Evolutionary conservation across 2,797 vertebrate genomes (phyloP), one percentile per base, ranked within the genome.

Genomic region (Strix occidentalis): DNA sequence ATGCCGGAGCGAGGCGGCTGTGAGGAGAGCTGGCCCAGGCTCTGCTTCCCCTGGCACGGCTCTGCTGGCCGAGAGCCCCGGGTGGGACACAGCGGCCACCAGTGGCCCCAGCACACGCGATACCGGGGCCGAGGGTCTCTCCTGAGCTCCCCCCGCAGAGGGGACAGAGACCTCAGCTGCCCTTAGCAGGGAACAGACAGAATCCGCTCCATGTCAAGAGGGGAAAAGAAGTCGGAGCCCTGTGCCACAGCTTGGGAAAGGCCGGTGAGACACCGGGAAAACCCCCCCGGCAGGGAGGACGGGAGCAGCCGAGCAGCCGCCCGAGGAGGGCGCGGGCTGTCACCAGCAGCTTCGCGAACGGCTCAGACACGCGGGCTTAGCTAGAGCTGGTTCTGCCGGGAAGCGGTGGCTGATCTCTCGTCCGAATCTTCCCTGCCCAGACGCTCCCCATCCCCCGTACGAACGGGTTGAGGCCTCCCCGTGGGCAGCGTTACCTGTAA

Each of bases 401-500:
- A 54, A 29, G 56, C 0, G 13, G 64, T 10, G 6, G 26, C 65
- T 57, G 54, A 70, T 39, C 71, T 63, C 87, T 16, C 15, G 18
- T 23, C 46, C 78, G 29, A 16, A 29, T 5, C 18, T 18, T 39
- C 43, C 70, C 21, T 7, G 0, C 70, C 78, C 74, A n/a, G 56
- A 19, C 7, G 43, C 61, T 43, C 56, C 54, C 75, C 16, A 65
- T 43, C 8, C 58, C 37, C 31, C 2, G 4, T 4, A 18, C 0
- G 1, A 29, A 19, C 2, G 8, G n/a, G 18, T 3, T 0, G 3
- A 31, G 57, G 21, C 13, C 29, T 6, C 51, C 35, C 20, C 10
- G 2, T 1, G 0, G 31, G 19, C 21, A 21, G 9, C 0, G 5
- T 88, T 97, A 99, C 99, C 99, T 99, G 98, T 97, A 98, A 10